Evolutionary conservation across 2,113 vertebrate species (phyloP), one percentile per base, ranked within the genome.

Genomic region (Ceyx margarethae): DNA sequence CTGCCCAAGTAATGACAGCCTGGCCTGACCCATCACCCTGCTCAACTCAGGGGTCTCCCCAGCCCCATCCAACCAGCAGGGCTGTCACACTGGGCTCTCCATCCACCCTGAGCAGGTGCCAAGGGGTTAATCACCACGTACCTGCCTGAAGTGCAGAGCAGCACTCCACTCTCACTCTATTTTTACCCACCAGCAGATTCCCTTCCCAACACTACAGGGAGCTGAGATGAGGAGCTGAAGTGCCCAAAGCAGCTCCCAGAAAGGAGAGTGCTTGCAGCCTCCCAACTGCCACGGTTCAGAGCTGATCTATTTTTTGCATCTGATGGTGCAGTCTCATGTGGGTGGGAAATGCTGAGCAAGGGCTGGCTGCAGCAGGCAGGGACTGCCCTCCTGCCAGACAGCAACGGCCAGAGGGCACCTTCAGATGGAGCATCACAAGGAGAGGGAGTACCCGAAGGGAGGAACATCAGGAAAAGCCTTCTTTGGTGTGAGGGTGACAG

Each of bases 341-440:
- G 66, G 43, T 58, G 90, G 60, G 85, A 78, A 95, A 89, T 0
- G 60, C 86, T 85, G 93, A 93, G 90, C 90, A 91, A 96, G 66
- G 60, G 92, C 67, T 42, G 50, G 45, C 76, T 91, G 68, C 87
- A 84, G 66, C 76, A 51, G 0, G 16, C 43, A 87, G 83, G 68
- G 51, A 74, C 3, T 22, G 5, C 31, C 46, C 23, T 26, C 56
- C 54, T 7, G 9, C 50, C 10, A 17, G 28, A 93, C 91, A 85
- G 60, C 81, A 67, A 48, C 65, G 61, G n/a, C 28, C 76, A 28
- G 61, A 51, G 22, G 90, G 54, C 61, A 54, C 58, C 69, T 45
- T 79, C n/a, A 75, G 31, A 50, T 42, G 1, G 4, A 79, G 43
- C 77, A 77, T 69, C 73, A 77, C 67, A 53, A 53, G 76, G 20